These are phyloP conservation scores for Lymantria monacha DNA, from an alignment of 2,888 invertebrate species.

Conservation along the genomic window DNA sequence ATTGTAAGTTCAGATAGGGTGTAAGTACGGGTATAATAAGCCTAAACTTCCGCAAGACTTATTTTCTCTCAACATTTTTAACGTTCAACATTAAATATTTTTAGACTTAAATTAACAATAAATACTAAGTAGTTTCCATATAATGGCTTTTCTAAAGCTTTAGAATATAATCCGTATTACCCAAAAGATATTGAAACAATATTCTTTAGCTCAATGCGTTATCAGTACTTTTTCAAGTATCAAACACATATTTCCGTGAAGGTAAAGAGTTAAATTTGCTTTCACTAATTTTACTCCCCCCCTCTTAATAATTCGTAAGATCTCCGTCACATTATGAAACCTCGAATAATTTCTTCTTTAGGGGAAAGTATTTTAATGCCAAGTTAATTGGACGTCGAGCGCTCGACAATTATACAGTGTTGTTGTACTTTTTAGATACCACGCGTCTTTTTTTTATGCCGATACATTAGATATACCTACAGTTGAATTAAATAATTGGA, in stretches of 20 bases:
- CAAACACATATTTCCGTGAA: background rate
- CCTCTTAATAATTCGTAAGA: slow-evolving; percentile 32
- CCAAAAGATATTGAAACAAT: too few species aligned
- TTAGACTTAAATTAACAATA: background rate
- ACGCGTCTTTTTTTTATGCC: slow-evolving; percentile 32
- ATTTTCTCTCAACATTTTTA: slow-evolving; percentile 11
- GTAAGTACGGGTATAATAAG: too few species aligned
- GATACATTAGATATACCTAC: slow-evolving; percentile 25
- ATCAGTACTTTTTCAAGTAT: background rate
- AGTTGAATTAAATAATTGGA: slow-evolving; percentile 41
- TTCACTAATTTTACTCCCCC: slow-evolving; percentile 44
- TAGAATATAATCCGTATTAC: too few species aligned
- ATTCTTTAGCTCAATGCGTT: too few species aligned
- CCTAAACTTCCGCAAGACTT: slow-evolving; percentile 21
- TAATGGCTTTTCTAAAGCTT: too few species aligned
- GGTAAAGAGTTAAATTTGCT: slow-evolving; percentile 24
- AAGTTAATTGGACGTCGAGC: slow-evolving; percentile 51
- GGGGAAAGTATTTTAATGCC: slow-evolving; percentile 58
- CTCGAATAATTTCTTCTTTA: slow-evolving; percentile 50
- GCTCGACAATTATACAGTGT: slow-evolving; percentile 50
- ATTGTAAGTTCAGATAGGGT: slow-evolving; percentile 4
- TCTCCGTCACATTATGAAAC: slow-evolving; percentile 52
- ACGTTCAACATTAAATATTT: slow-evolving; percentile 15
- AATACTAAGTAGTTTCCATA: background rate
- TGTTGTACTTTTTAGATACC: slow-evolving; percentile 14